These are phyloP conservation scores for Tiliacea aurago DNA, from an alignment of 2,888 invertebrate genomes.

Conservation along the genomic window DNA sequence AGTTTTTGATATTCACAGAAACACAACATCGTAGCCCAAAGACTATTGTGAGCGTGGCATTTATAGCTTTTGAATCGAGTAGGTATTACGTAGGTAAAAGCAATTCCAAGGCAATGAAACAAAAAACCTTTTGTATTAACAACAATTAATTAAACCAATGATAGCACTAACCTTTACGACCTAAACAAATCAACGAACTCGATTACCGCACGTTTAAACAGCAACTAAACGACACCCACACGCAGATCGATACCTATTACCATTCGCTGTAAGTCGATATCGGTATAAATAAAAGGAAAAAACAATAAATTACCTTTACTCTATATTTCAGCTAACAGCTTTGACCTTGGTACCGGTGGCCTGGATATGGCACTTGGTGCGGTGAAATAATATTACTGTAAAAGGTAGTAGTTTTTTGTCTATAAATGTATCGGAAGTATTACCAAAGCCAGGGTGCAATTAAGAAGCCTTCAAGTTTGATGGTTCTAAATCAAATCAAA, in stretches of 20 bases:
- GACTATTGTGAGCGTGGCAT: background rate
- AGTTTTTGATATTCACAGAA: background rate
- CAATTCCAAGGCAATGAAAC: conserved; percentile 1
- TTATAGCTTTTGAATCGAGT: background rate
- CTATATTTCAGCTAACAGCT: conserved; percentile 33
- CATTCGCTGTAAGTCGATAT: conserved; percentile 25
- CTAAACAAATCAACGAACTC: conserved; percentile 13
- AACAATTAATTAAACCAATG: conserved; percentile 8
- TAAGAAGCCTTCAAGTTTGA: too few species aligned
- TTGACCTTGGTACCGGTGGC: conserved; percentile 39
- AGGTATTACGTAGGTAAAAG: background rate
- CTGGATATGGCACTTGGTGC: conserved; percentile 10
- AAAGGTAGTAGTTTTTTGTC: background rate
- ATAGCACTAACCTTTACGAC: conserved; percentile 4
- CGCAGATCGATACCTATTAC: conserved; percentile 23
- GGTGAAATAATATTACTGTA: conserved; percentile 7
- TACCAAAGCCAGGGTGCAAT: too few species aligned
- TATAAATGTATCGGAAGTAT: background rate
- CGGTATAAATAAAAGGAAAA: conserved; percentile 34
- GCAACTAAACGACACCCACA: conserved; percentile 11
- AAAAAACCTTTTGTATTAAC: conserved; percentile 3
- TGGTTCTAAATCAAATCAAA: too few species aligned
- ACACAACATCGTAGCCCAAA: background rate
- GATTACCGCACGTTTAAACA: conserved; percentile 12
- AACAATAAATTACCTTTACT: conserved; percentile 38